These are phyloP conservation scores for Drosophila stalkeri DNA, from an alignment of 2,888 invertebrate species.

Conservation along the genomic window DNA sequence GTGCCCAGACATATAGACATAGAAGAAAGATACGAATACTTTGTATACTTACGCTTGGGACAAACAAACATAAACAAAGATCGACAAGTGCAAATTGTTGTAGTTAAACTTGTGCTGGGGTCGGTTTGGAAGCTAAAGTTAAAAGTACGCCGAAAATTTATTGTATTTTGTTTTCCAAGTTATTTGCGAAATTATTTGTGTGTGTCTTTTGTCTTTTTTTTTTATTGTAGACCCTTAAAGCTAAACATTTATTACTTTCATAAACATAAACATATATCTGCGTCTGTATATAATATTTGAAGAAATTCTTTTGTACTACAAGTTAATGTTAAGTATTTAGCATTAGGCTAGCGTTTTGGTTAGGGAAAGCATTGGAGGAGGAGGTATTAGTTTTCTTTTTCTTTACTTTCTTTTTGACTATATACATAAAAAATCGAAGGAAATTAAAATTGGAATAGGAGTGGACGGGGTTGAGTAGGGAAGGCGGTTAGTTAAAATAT, in stretches of 20 bases:
- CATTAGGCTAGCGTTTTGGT: constrained; percentile 74
- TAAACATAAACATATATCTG: constrained; percentile 68
- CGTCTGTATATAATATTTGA: constrained; percentile 28
- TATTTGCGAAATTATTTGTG: constrained; percentile 29
- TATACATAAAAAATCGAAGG: constrained; percentile 49
- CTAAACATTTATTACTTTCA: constrained; percentile 75
- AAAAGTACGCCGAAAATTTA: constrained; percentile 21
- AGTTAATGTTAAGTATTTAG: constrained; percentile 67
- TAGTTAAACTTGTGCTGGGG: constrained; percentile 29
- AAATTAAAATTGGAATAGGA: constrained; percentile 7
- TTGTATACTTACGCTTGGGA: constrained; percentile 50
- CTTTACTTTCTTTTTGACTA: constrained; percentile 44
- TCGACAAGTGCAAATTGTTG: constrained; percentile 33
- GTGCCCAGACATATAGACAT: not conserved
- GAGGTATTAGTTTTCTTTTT: constrained; percentile 3
- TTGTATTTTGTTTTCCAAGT: constrained; percentile 16
- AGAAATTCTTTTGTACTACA: constrained; percentile 74
- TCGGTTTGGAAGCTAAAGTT: constrained; percentile 20
- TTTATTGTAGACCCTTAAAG: constrained; percentile 68
- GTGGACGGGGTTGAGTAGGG: constrained; percentile 2
- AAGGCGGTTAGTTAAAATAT: constrained; percentile 51
- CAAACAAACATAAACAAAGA: constrained; percentile 42
- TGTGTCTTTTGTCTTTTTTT: constrained; percentile 28
- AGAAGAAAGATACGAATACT: constrained; percentile 15
- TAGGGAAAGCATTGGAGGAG: constrained; percentile 65